Evolutionary conservation across 2,888 invertebrate species (phyloP), one percentile per base, ranked within the genome.

Genomic region (Cheilosia vulpina): DNA sequence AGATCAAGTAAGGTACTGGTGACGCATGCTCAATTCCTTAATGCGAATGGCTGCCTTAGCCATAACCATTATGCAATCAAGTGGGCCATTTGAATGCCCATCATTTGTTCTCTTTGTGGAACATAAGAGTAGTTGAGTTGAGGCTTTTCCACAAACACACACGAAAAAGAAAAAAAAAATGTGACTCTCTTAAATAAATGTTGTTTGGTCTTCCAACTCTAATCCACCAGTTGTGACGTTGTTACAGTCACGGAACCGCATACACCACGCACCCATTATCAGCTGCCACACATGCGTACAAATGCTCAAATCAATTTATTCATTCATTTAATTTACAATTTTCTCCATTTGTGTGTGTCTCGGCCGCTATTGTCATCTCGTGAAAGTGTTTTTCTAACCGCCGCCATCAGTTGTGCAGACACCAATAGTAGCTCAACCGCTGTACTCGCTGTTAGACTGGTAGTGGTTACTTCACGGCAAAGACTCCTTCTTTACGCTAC

Each of bases 401-500:
- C 15, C 31, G 9, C 17, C 34, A 55, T n/a, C 9, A 11, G 17
- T 4, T 19, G 15, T 60, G 58, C 62, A 62, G 60, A 53, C 62
- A 72, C 13, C 24, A 15, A 75, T 60, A 52, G 71, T 43, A 58
- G 43, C 62, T 53, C 17, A n/a, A 50, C 17, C 21, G 45, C 24
- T 19, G 55, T 53, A 55, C 71, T 78, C 47, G 50, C 31, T 21
- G 31, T 17, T 11, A 45, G 47, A 13, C 31, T 79, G 52, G 58
- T 58, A 41, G 66, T 62, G 38, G 69, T 71, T 71, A 19, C 21
- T 45, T 65, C 27, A 53, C 58, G 34, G 63, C 76, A 41, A 75
- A 60, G 50, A 53, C 72, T 77, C 65, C 84, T 75, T 60, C 84
- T 79, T 71, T 63, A 63, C 71, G 63, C 76, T 45, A 60, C 52